These are phyloP conservation scores for Silurus lanzhouensis DNA, from an alignment of 2,797 vertebrate genomes.

Conservation along the genomic window DNA sequence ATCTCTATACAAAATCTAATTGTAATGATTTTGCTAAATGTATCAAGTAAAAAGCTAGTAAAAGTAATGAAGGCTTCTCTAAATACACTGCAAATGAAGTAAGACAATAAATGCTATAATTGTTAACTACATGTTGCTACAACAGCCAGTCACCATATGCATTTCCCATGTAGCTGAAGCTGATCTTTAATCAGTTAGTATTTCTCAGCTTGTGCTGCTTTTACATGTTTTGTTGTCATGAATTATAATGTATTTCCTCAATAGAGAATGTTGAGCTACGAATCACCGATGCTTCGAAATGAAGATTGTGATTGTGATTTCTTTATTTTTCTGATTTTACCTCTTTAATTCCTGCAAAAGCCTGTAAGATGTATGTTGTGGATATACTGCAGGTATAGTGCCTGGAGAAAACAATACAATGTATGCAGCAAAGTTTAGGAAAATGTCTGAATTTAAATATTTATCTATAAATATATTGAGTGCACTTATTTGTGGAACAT, in stretches of 20 bases:
- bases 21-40: too few relatives aligned
- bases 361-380: not conserved
- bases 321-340: not conserved
- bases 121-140: not conserved
- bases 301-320: not conserved
- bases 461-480: not conserved
- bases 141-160: not conserved
- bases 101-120: not conserved
- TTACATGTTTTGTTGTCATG: not conserved
- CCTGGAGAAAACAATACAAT: not conserved
- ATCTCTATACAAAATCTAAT: too few relatives aligned
- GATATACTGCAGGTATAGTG: not conserved
- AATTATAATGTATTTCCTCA: not conserved
- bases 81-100: not conserved
- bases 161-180: not conserved
- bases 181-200: not conserved
- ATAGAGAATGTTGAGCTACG: not conserved
- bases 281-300: not conserved
- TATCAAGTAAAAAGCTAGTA: too few relatives aligned
- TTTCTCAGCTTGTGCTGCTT: not conserved
- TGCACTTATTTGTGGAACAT: not conserved
- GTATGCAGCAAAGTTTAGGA: not conserved
- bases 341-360: not conserved
- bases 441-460: not conserved
- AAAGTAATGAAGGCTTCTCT: too few relatives aligned